These are phyloP conservation scores for Ictalurus punctatus DNA, from an alignment of 2,113 vertebrate genomes.

Conservation along the genomic window DNA sequence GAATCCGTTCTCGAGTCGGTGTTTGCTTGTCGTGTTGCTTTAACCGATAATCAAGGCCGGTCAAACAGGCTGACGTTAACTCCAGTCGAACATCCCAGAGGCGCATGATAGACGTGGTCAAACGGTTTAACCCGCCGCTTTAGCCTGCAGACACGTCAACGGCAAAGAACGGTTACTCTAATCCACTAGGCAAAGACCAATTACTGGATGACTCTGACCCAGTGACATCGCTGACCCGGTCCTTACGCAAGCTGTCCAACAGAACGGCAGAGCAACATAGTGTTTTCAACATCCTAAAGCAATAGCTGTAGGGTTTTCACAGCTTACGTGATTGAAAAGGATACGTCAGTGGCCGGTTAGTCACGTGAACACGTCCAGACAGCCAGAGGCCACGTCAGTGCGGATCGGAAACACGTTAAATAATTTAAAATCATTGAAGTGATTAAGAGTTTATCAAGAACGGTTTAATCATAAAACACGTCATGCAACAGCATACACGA, in stretches of 20 bases:
- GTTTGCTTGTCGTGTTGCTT: conserved; percentile 22
- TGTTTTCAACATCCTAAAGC: neutral
- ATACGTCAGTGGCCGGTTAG: neutral
- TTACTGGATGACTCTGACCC: conserved; percentile 65
- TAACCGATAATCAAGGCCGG: conserved; percentile 37
- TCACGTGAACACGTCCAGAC: neutral
- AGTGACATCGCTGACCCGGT: conserved; percentile 52
- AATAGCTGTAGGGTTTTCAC: neutral
- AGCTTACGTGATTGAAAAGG: conserved; percentile 13
- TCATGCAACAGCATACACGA: no score
- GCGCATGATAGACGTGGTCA: neutral
- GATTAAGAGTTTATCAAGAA: neutral
- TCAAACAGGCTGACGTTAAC: conserved; percentile 19
- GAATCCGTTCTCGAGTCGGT: neutral
- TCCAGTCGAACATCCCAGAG: neutral
- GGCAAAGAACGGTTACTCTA: conserved; percentile 50
- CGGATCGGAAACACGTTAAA: neutral
- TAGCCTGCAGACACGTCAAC: neutral
- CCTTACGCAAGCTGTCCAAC: conserved; percentile 13
- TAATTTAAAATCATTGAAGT: neutral
- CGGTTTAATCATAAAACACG: no score
- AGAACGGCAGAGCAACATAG: neutral
- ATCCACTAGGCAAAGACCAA: conserved; percentile 59
- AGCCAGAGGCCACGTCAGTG: neutral
- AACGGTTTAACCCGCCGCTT: neutral